Evolutionary conservation across 2,797 vertebrate species (phyloP).

Genomic region (Coilia nasus): DNA sequence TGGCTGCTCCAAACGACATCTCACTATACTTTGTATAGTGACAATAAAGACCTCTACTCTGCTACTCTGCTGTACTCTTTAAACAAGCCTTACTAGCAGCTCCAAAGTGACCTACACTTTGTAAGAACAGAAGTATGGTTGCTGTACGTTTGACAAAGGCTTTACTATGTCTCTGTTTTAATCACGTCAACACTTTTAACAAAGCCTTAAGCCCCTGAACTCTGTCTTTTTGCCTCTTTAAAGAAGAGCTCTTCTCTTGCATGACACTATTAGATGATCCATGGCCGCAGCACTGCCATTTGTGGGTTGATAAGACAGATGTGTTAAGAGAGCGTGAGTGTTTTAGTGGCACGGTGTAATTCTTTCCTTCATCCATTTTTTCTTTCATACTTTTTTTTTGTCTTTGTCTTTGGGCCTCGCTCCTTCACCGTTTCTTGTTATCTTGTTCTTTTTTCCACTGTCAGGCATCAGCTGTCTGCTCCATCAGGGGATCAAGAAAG

Average conservation of each 20-base stretch:
- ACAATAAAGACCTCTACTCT: too few relatives aligned
- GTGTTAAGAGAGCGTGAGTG: conserved; percentile 40
- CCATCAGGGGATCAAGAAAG: conserved; percentile 35
- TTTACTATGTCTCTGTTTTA: not conserved
- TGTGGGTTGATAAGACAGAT: conserved; percentile 27
- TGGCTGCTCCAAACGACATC: too few relatives aligned
- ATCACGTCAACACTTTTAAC: not conserved
- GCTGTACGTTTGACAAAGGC: not conserved
- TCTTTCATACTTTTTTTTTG: too few relatives aligned
- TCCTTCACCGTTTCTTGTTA: conserved; percentile 57
- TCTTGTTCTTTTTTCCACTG: conserved; percentile 61
- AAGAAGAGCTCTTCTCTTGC: not conserved
- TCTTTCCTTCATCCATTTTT: not conserved
- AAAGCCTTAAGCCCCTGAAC: not conserved
- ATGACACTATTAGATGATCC: not conserved
- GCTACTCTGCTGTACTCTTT: too few relatives aligned
- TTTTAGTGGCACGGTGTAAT: conserved; percentile 38
- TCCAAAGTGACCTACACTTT: too few relatives aligned
- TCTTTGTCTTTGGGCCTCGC: not conserved
- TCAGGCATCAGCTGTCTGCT: conserved; percentile 57
- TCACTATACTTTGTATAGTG: too few relatives aligned
- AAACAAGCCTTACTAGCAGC: too few relatives aligned
- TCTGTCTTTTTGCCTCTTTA: not conserved
- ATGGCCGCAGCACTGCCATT: conserved; percentile 8
- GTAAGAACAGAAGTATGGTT: too few relatives aligned